Conservation (phyloP, 2,113 vertebrate genomes). For the Carollia perspicillata region DNA sequence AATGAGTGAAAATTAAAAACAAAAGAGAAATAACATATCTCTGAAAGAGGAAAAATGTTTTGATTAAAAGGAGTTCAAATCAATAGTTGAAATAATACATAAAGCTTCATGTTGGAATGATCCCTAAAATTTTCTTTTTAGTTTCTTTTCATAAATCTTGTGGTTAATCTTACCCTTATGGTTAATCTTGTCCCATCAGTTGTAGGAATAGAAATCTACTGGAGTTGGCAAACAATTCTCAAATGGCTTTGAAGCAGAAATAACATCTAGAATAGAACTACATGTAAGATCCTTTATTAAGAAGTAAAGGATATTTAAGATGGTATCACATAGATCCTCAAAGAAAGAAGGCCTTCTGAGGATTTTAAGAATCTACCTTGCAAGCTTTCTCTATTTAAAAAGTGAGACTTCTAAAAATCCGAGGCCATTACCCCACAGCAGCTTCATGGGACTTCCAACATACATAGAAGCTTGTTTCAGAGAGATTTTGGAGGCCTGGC, state of each 20-base stretch:
- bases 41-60: not conserved
- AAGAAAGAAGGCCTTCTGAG: not conserved
- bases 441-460: not conserved
- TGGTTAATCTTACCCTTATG: not conserved
- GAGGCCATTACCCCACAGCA: not conserved
- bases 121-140: not conserved
- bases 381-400: not conserved
- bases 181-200: not conserved
- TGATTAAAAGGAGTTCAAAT: constrained; percentile 5
- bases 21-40: not conserved
- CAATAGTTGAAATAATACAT: not conserved
- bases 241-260: not conserved
- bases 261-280: not conserved
- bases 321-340: not conserved
- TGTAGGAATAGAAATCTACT: not conserved
- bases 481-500: not conserved
- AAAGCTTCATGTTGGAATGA: not conserved
- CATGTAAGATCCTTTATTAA: not conserved
- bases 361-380: not conserved
- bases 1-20: not conserved
- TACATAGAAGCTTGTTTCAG: not conserved
- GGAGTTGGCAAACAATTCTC: not conserved
- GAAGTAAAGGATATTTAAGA: not conserved
- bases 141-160: not conserved
- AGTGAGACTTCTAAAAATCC: not conserved